Evolutionary conservation across 2,113 vertebrate genomes (phyloP).

Genomic region (Thymallus thymallus): DNA sequence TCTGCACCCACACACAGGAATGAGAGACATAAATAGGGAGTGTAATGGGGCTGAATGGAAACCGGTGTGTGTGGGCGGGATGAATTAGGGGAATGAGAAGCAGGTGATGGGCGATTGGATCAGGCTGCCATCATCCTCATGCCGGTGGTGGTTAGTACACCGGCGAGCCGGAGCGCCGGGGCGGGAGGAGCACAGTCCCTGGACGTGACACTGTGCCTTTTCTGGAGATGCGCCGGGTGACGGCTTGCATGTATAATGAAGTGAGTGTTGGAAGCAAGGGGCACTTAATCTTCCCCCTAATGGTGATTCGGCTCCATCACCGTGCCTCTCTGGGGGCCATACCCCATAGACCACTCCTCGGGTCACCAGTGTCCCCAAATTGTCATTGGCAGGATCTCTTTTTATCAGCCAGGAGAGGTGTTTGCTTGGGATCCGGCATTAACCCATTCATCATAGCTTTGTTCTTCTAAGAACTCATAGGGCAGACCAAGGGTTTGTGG

Average conservation of each 20-base stretch:
- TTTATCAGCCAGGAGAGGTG: constrained; percentile 78
- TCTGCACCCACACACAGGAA: too few species aligned
- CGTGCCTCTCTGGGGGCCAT: constrained; percentile 76
- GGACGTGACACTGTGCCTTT: too few species aligned
- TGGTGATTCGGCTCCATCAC: constrained; percentile 85
- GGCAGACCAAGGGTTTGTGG: constrained; percentile 70
- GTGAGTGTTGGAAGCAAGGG: constrained; percentile 79
- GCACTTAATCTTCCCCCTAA: constrained; percentile 93
- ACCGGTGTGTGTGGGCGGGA: too few species aligned
- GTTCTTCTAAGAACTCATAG: constrained; percentile 83
- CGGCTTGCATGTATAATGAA: constrained; percentile 93
- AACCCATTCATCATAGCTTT: constrained; percentile 84
- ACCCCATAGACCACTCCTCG: constrained; percentile 82
- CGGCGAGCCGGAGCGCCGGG: too few species aligned
- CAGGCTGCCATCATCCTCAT: too few species aligned
- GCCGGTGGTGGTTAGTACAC: too few species aligned
- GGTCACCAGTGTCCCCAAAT: constrained; percentile 83
- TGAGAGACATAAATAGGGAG: too few species aligned
- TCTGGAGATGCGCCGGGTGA: constrained; percentile 65
- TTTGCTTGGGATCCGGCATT: constrained; percentile 78
- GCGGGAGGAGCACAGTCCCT: too few species aligned
- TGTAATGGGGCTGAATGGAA: too few species aligned
- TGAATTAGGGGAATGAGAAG: too few species aligned
- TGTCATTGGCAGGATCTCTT: constrained; percentile 83
- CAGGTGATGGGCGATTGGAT: too few species aligned